Conservation (phyloP, 1,140 invertebrate species). For the Sitodiplosis mosellana region DNA sequence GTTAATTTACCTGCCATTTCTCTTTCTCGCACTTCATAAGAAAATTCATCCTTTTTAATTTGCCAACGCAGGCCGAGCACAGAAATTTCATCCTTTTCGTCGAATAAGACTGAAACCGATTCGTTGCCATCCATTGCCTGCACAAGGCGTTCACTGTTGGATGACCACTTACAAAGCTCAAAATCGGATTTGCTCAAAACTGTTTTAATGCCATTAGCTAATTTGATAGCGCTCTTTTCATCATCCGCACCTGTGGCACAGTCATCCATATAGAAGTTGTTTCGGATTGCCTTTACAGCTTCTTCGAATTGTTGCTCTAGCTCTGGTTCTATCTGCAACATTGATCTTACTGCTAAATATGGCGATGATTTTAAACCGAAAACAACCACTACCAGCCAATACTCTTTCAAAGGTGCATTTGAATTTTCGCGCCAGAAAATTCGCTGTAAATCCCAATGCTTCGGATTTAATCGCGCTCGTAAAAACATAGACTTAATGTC, state of each 20-base stretch:
- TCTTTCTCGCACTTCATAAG: conserved; percentile 10
- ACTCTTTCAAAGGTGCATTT: conserved; percentile 7
- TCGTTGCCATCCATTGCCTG: conserved; percentile 4
- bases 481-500: conserved; percentile 26
- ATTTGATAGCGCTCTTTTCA: conserved; percentile 12
- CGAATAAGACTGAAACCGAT: neutral
- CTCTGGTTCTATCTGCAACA: conserved; percentile 15
- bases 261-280: conserved; percentile 26
- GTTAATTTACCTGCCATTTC: conserved; percentile 9
- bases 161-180: conserved; percentile 12
- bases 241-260: conserved; percentile 16
- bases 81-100: conserved; percentile 1
- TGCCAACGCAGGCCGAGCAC: conserved; percentile 9
- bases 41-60: conserved; percentile 5
- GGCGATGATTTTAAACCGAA: conserved; percentile 21
- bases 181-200: conserved; percentile 8
- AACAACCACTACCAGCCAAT: conserved; percentile 13
- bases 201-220: conserved; percentile 8
- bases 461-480: conserved; percentile 13
- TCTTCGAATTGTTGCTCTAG: conserved; percentile 10
- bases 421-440: conserved; percentile 22
- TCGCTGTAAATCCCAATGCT: conserved; percentile 19
- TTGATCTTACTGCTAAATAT: conserved; percentile 18
- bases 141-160: conserved; percentile 9
- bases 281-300: conserved; percentile 10